These are phyloP conservation scores for Apoda limacodes DNA, from an alignment of 2,888 invertebrate genomes.

Conservation along the genomic window DNA sequence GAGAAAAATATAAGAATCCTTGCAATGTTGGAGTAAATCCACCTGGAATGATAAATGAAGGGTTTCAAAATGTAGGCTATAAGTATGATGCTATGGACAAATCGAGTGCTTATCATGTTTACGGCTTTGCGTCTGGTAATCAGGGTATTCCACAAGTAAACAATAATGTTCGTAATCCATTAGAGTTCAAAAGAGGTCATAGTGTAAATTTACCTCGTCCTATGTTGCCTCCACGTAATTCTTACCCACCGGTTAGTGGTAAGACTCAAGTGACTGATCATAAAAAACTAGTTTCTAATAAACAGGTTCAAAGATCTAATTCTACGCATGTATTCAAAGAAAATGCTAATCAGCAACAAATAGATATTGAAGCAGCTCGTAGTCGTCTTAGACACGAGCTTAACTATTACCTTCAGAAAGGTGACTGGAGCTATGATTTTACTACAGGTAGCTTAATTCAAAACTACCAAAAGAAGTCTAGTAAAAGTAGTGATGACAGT, in stretches of 20 bases:
- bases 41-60: conserved; percentile 52
- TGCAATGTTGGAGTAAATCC: conserved; percentile 46
- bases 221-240: conserved; percentile 72
- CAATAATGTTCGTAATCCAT: conserved; percentile 65
- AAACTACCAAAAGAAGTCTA: conserved; percentile 63
- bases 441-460: conserved; percentile 61
- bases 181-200: conserved; percentile 69
- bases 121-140: conserved; percentile 66
- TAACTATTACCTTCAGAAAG: conserved; percentile 62
- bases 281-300: conserved; percentile 59
- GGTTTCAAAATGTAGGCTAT: conserved; percentile 57
- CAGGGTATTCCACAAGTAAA: conserved; percentile 64
- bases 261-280: conserved; percentile 66
- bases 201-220: conserved; percentile 69
- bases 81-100: conserved; percentile 51
- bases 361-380: conserved; percentile 56
- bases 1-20: conserved; percentile 73
- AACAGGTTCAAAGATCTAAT: conserved; percentile 72
- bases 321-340: conserved; percentile 71
- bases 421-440: conserved; percentile 64
- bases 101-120: conserved; percentile 58
- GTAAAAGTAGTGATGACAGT: conserved; percentile 63
- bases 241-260: conserved; percentile 71
- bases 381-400: conserved; percentile 60
- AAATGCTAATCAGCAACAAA: conserved; percentile 47